Evolutionary conservation across 2,113 vertebrate genomes (phyloP).

Genomic region (Mus musculus): DNA sequence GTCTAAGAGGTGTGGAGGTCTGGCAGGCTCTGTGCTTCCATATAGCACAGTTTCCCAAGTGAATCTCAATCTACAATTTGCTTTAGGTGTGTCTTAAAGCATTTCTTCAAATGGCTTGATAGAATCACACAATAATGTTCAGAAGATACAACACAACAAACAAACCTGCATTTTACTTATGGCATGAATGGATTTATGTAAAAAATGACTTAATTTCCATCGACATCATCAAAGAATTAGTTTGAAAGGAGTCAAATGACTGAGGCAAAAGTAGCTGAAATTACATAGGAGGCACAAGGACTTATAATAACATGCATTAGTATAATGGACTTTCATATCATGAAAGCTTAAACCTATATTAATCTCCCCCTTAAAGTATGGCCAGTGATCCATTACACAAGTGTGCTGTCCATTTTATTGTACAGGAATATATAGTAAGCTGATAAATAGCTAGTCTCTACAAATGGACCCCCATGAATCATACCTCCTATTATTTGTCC

Average conservation of each 20-base stretch:
- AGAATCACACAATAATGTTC: background rate
- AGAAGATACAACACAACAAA: background rate
- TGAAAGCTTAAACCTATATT: constrained; percentile 35
- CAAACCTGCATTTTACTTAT: background rate
- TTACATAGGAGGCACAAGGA: constrained; percentile 24
- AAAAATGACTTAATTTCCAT: constrained; percentile 31
- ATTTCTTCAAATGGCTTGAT: background rate
- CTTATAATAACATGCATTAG: constrained; percentile 50
- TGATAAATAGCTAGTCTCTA: background rate
- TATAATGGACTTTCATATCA: constrained; percentile 49
- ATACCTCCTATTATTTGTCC: background rate
- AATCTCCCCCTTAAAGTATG: constrained; percentile 33
- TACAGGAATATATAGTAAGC: background rate
- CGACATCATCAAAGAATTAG: background rate
- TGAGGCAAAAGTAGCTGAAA: constrained; percentile 63
- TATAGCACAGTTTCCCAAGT: background rate
- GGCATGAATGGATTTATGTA: background rate
- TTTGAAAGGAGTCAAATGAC: constrained; percentile 35
- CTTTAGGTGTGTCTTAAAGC: background rate
- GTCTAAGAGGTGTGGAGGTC: background rate
- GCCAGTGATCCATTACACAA: constrained; percentile 30
- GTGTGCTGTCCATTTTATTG: constrained; percentile 13
- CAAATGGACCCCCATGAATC: background rate
- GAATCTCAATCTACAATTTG: background rate
- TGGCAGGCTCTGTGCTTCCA: background rate